Evolutionary conservation across 2,888 invertebrate genomes (phyloP).

Genomic region (Sminthurinus aureus): DNA sequence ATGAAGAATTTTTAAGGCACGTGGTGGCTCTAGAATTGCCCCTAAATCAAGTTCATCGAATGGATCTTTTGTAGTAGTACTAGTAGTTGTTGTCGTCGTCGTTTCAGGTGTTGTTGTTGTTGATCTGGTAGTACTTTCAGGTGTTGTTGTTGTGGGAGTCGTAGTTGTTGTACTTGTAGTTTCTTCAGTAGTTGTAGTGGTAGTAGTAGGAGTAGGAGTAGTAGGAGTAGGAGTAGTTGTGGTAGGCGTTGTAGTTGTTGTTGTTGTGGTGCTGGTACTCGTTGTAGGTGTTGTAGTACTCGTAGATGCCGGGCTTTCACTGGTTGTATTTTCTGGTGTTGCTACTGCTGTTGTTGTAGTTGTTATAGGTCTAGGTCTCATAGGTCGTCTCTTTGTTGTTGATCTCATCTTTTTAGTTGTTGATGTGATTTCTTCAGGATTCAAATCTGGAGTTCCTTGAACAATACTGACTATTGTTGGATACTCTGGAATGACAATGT

Average conservation of each 20-base stretch:
- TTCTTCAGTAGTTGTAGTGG: not conserved
- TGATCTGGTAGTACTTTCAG: not conserved
- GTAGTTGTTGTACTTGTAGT: not conserved
- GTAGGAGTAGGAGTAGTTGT: not conserved
- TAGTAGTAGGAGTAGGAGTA: not conserved
- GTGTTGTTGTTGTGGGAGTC: not conserved
- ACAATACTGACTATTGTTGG: not conserved
- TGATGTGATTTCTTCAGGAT: not conserved
- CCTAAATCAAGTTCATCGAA: too few species aligned
- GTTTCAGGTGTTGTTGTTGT: not conserved
- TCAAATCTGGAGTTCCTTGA: not conserved
- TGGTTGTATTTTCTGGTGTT: not conserved
- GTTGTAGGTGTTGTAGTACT: not conserved
- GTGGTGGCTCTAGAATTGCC: too few species aligned
- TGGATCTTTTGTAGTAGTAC: not conserved
- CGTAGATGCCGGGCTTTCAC: not conserved
- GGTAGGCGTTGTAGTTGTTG: not conserved
- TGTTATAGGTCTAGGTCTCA: not conserved
- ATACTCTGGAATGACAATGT: not conserved
- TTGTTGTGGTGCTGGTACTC: not conserved
- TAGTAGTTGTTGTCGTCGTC: not conserved
- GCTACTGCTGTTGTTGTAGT: not conserved
- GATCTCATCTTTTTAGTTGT: not conserved
- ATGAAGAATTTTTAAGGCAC: slow-evolving; percentile 51
- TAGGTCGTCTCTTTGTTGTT: not conserved